Conservation (phyloP, 1,140 invertebrate species). For the Drosophila grimshawi region DNA sequence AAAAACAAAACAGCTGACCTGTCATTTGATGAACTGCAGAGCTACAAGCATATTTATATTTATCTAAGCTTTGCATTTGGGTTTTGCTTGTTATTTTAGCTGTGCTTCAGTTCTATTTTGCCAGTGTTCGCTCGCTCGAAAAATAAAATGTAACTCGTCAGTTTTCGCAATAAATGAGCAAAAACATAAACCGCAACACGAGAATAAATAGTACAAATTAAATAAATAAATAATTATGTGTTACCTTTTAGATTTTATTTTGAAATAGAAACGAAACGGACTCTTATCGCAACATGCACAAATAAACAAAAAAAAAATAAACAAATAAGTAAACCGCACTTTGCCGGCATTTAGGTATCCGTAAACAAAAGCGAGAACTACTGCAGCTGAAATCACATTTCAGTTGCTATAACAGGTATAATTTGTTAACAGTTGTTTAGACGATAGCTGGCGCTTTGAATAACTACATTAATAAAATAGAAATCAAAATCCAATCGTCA, state of each 20-base stretch:
- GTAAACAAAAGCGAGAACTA: constrained; percentile 9
- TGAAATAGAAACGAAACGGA: constrained; percentile 45
- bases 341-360: not conserved
- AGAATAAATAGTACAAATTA: constrained; percentile 31
- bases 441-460: too few species aligned
- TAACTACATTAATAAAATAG: too few species aligned
- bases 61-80: constrained; percentile 48
- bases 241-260: constrained; percentile 33
- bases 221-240: constrained; percentile 47
- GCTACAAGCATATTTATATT: constrained; percentile 50
- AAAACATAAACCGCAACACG: constrained; percentile 12
- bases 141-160: constrained; percentile 38
- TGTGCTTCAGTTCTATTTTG: constrained; percentile 39
- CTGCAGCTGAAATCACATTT: constrained; percentile 2
- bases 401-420: not conserved
- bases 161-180: constrained; percentile 58
- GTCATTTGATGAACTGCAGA: constrained; percentile 46
- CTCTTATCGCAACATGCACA: constrained; percentile 31
- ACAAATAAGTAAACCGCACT: constrained; percentile 7
- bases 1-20: constrained; percentile 50
- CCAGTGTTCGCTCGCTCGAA: not conserved
- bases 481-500: too few species aligned
- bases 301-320: constrained; percentile 21
- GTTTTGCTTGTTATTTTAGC: constrained; percentile 35
- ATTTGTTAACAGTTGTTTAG: too few species aligned